Base-by-base conservation (phyloP, 2,797 vertebrate species). In the Crossoptilon crossoptilon region DNA sequence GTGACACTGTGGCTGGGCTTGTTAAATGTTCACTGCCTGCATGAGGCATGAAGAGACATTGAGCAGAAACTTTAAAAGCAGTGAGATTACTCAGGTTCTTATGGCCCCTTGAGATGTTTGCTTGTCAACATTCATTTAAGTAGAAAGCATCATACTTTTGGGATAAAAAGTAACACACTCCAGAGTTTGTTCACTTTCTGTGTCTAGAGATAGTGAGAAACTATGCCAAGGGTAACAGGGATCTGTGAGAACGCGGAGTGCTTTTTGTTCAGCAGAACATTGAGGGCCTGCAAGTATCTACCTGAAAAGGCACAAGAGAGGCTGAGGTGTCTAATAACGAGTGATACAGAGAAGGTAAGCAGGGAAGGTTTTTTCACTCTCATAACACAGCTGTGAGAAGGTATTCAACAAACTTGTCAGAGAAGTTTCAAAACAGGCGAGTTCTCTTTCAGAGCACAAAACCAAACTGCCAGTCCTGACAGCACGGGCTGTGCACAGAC, bases 21-120 rank as follows among this genome's bases (percentile, higher is more conserved):
- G 1, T 33, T 69, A 27, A 39, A 16, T 13, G 64, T 37, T 53
- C 43, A 8, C 35, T 62, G 44, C 9, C 18, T 71, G 6, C 37
- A 6, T 56, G 7, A 10, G 14, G 5, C 6, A 1, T 49, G 35
- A 66, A 56, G 16, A 64, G 41, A 24, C 23, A 12, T 0, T 55
- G 74, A 75, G 33, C 37, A 48, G 37, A 66, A 75, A 29, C 14
- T 37, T n/a, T 21, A 33, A 60, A 60, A 21, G 64, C 49, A 43
- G 18, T 29, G 58, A 43, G 26, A 9, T 26, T 44, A 70, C 33
- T 75, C 37, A 33, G 68, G 53, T 59, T 84, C 51, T 64, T 48
- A 43, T 0, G 0, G 55, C 29, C 60, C 9, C 48, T 55, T 24
- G 60, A 51, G 43, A 1, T n/a, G 35, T 62, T 68, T 46, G 37